Percentiles rank a stretch among this genome's conserved stretches.
phyloP scores from a whole-genome alignment of 2,888 invertebrate species.

The Lamellibrachia columna region DNA sequence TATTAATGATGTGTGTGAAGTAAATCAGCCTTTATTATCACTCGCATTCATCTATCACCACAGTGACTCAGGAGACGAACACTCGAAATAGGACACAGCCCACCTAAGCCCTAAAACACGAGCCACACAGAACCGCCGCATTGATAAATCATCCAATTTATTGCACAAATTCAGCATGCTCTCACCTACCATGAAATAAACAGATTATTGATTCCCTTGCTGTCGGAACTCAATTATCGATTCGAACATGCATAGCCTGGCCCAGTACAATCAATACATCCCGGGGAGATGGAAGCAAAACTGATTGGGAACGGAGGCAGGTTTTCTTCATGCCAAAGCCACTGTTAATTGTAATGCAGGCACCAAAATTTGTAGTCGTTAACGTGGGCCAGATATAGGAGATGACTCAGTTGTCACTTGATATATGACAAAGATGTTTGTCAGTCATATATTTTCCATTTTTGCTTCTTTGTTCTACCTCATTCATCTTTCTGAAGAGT shows the following conservation, averaged over 20 bases:
- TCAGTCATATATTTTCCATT: not conserved
- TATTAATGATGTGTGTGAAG: not conserved
- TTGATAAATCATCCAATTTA: slow-evolving; percentile 16
- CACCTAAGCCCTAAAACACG: not conserved
- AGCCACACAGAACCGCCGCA: not conserved
- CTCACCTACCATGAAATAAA: not conserved
- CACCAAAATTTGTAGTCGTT: not conserved
- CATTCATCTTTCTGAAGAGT: no score
- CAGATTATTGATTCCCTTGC: slow-evolving; percentile 12
- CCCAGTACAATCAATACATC: not conserved
- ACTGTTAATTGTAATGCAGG: not conserved
- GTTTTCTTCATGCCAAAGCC: not conserved
- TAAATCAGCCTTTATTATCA: no score
- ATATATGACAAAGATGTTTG: not conserved
- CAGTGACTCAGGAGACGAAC: not conserved
- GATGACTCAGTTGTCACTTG: not conserved
- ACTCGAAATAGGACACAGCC: not conserved
- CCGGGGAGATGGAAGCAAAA: not conserved
- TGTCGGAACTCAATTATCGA: not conserved
- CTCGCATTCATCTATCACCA: not conserved
- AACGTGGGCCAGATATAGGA: not conserved
- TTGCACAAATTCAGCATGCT: not conserved
- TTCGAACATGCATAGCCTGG: not conserved
- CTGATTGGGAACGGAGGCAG: not conserved
- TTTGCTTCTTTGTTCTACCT: no score